Base-by-base conservation (phyloP, 2,888 invertebrate genomes). In the Microdon myrmicae region DNA sequence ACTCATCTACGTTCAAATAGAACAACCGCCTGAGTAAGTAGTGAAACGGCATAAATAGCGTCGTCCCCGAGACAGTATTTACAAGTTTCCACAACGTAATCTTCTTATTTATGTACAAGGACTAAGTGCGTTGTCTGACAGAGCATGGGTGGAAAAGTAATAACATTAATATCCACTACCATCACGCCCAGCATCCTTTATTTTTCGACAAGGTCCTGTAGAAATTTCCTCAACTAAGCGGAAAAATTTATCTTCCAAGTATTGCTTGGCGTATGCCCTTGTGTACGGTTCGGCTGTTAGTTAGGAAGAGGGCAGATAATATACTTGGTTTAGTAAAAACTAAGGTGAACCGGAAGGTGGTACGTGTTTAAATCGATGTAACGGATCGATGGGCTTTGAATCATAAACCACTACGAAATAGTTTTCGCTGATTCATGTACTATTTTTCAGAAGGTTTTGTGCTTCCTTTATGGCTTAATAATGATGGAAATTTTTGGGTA, bases 21-120 rank as follows among this genome's bases (percentile, higher is more conserved):
- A n/a, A n/a, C n/a, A n/a, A n/a, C n/a, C n/a, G 37, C 37, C 51
- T 58, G 58, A 49, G 49, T 58, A 58, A 29, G 51, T 51, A 58
- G 35, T 51, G 51, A 64, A 64, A 64, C 58, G 56, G 64, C 64
- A 51, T 64, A 64, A n/a, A n/a, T n/a, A n/a, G n/a, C 64, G 58
- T 58, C 56, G 58, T 58, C 64, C n/a, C n/a, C 51, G 41, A 58
- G 51, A 19, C 31, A 64, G 64, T 64, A 64, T 64, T 64, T 69
- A 68, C 67, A 68, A 67, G 67, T 69, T 69, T 69, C 69, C 67
- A 68, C 67, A 68, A 43, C 58, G 67, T 69, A 69, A 69, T 67
- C 69, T 69, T 68, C 69, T 69, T 69, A 69, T 68, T 68, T 68
- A 69, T 69, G 67, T 68, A 68, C 67, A 56, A 67, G 53, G 54